These are phyloP conservation scores for Halesus radiatus DNA, from an alignment of 1,140 invertebrate species.

Conservation along the genomic window DNA sequence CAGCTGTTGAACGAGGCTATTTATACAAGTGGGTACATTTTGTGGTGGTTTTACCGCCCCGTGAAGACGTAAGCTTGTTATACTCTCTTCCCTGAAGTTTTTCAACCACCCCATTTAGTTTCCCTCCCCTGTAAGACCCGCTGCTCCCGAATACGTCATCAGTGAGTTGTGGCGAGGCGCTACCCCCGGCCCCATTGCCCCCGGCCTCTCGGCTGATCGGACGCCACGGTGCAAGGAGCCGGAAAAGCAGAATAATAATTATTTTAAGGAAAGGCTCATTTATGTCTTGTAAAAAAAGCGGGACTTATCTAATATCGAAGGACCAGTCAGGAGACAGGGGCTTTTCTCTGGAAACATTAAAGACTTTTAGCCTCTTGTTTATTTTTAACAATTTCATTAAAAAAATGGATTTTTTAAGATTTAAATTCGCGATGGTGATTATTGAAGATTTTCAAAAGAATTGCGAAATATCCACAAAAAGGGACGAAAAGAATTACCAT, in stretches of 20 bases:
- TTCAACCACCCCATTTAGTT: neutral
- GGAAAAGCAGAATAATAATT: neutral
- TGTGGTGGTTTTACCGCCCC: neutral
- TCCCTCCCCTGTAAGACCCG: neutral
- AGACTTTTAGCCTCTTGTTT: too few species aligned
- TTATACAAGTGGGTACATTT: neutral
- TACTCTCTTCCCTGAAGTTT: neutral
- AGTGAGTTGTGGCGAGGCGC: neutral
- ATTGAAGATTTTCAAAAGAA: too few species aligned
- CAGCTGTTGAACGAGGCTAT: neutral
- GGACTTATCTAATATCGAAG: too few species aligned
- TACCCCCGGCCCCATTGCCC: too few species aligned
- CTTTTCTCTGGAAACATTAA: too few species aligned
- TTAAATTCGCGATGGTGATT: too few species aligned
- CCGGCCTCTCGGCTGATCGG: neutral
- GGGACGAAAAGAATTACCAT: too few species aligned
- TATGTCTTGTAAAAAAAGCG: neutral
- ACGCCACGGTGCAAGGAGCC: neutral
- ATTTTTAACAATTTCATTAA: too few species aligned
- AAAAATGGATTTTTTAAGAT: too few species aligned
- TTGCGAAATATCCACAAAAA: too few species aligned
- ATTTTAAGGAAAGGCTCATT: neutral
- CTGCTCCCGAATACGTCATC: slow-evolving; percentile 20
- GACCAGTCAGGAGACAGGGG: too few species aligned
- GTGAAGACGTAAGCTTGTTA: neutral